These are phyloP conservation scores for Hydrotaea diabolus DNA, from an alignment of 2,888 invertebrate species.

Conservation along the genomic window DNA sequence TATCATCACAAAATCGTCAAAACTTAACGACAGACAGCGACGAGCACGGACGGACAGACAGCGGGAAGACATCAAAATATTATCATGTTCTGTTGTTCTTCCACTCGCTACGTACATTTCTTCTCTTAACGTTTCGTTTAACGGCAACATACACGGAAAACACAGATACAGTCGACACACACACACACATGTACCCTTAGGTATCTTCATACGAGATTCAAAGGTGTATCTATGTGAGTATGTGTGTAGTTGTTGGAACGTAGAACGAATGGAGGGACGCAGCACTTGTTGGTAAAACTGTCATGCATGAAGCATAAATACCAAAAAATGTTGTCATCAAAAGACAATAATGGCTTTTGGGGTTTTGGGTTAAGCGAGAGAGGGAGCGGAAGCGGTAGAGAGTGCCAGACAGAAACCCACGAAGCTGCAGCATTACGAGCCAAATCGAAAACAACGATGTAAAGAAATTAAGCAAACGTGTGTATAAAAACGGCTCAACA, in stretches of 20 bases:
- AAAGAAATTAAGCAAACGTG: slow-evolving; percentile 3
- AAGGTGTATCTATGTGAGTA: neutral
- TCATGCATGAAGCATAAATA: slow-evolving; percentile 56
- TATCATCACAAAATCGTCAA: slow-evolving; percentile 24
- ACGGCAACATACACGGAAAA: neutral
- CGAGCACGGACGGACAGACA: too few relatives aligned
- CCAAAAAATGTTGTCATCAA: slow-evolving; percentile 45
- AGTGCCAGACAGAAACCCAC: neutral
- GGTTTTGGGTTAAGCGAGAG: slow-evolving; percentile 30
- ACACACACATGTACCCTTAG: neutral
- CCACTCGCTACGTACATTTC: neutral
- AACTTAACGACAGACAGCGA: slow-evolving; percentile 26
- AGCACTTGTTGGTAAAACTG: slow-evolving; percentile 46
- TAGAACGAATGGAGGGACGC: neutral
- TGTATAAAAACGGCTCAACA: neutral
- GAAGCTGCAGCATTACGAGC: neutral
- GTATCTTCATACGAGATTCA: neutral
- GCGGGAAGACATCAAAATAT: slow-evolving; percentile 57
- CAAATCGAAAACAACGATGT: too few relatives aligned
- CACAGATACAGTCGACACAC: slow-evolving; percentile 4
- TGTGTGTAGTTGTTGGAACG: neutral
- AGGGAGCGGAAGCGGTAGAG: neutral
- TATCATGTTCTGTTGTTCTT: slow-evolving; percentile 55
- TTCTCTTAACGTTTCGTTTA: neutral
- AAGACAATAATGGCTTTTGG: slow-evolving; percentile 32